phyloP scores from a whole-genome alignment of 2,113 vertebrate genomes.

The Vimba vimba region DNA sequence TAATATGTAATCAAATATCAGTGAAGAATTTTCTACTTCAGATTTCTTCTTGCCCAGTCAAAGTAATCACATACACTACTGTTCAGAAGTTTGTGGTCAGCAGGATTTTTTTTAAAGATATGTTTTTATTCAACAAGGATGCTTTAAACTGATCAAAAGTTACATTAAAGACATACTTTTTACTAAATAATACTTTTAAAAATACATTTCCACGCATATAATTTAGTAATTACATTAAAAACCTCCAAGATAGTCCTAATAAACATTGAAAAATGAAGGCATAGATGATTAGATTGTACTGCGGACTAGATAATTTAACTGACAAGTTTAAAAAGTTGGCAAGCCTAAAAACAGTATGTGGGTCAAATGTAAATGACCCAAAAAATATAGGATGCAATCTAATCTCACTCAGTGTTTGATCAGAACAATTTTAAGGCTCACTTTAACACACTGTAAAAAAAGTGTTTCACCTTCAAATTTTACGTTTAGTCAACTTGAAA shows the following conservation, averaged over 20 bases:
- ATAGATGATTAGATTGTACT: no score
- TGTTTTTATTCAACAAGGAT: not conserved
- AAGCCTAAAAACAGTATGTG: not conserved
- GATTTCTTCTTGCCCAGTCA: not conserved
- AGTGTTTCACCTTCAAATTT: no score
- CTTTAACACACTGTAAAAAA: not conserved
- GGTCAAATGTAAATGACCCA: not conserved
- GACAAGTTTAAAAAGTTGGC: not conserved
- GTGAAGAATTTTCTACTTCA: not conserved
- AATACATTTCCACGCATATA: not conserved
- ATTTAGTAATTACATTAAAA: not conserved
- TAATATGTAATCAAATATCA: conserved; percentile 37
- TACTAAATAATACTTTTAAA: not conserved
- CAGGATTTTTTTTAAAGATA: not conserved
- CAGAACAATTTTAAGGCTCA: not conserved
- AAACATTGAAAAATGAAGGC: no score
- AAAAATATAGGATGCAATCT: not conserved
- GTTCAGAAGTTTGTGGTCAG: not conserved
- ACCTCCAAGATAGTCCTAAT: no score
- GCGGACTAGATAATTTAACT: not conserved
- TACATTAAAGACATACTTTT: not conserved
- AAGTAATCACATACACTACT: not conserved
- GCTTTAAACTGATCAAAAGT: not conserved
- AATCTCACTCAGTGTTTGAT: not conserved
- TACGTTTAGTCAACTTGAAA: no score